Conservation (phyloP, 2,113 vertebrate genomes). For the Lepisosteus oculatus region DNA sequence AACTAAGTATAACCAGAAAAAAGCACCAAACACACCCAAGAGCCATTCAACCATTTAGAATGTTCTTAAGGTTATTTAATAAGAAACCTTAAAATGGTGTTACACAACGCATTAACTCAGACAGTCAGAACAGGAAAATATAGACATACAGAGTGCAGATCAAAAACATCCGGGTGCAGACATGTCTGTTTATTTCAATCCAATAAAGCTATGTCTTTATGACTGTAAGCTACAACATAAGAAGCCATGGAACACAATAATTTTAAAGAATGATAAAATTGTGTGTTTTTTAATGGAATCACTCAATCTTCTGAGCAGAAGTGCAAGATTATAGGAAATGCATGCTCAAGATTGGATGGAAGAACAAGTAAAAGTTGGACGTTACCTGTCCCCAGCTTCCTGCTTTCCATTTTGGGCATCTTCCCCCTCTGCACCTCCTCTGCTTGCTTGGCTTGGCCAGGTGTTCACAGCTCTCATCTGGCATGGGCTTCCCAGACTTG, state of each 20-base stretch:
- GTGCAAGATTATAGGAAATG: conserved; percentile 5
- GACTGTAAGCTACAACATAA: not conserved
- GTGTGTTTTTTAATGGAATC: conserved; percentile 30
- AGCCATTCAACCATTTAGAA: too few species aligned
- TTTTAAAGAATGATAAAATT: conserved; percentile 18
- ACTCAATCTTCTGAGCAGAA: not conserved
- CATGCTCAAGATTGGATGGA: too few species aligned
- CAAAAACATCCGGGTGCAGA: too few species aligned
- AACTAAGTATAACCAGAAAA: too few species aligned
- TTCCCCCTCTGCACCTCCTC: conserved; percentile 83
- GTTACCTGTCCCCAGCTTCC: conserved; percentile 90
- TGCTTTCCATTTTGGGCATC: conserved; percentile 89
- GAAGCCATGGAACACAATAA: conserved; percentile 3
- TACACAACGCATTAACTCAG: conserved; percentile 1
- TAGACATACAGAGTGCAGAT: conserved; percentile 15
- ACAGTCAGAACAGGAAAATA: conserved; percentile 10
- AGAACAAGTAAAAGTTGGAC: not conserved
- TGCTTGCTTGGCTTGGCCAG: conserved; percentile 77
- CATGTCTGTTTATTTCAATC: too few species aligned
- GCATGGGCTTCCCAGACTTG: conserved; percentile 74
- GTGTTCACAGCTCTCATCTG: conserved; percentile 81
- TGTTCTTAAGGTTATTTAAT: too few species aligned
- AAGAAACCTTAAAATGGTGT: too few species aligned
- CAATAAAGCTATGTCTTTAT: too few species aligned
- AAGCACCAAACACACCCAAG: too few species aligned